Conservation (phyloP, 1,140 invertebrate species). For the Platorchestia sp. region DNA sequence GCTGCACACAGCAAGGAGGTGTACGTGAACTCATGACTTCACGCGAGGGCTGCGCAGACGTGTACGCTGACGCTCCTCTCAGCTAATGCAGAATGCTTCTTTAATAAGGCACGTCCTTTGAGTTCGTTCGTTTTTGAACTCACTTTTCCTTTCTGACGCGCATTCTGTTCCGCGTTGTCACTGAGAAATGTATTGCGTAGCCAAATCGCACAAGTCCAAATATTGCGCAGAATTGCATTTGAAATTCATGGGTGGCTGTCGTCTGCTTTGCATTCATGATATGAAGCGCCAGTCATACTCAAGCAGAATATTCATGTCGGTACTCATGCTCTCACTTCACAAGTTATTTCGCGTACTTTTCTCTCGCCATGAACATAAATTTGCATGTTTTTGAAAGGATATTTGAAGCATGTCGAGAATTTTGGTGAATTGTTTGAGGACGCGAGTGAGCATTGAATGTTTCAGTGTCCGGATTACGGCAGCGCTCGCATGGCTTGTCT, state of each 20-base stretch:
- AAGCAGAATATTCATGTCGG: not conserved
- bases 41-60: not conserved
- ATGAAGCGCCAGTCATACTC: not conserved
- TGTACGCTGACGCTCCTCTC: too few relatives aligned
- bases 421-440: not conserved
- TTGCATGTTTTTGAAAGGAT: not conserved
- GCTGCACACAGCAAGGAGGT: too few relatives aligned
- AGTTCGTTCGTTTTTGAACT: not conserved
- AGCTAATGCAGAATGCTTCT: not conserved
- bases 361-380: not conserved
- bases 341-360: not conserved
- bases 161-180: not conserved
- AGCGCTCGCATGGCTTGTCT: too few relatives aligned
- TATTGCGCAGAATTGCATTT: not conserved
- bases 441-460: not conserved
- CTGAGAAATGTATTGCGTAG: not conserved
- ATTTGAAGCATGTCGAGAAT: not conserved
- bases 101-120: not conserved
- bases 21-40: too few relatives aligned
- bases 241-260: not conserved
- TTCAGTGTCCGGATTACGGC: not conserved
- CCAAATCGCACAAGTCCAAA: not conserved
- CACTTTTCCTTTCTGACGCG: not conserved
- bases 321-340: not conserved
- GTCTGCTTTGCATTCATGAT: not conserved